phyloP scores from a whole-genome alignment of 2,888 invertebrate species.

The Zootermopsis nevadensis region DNA sequence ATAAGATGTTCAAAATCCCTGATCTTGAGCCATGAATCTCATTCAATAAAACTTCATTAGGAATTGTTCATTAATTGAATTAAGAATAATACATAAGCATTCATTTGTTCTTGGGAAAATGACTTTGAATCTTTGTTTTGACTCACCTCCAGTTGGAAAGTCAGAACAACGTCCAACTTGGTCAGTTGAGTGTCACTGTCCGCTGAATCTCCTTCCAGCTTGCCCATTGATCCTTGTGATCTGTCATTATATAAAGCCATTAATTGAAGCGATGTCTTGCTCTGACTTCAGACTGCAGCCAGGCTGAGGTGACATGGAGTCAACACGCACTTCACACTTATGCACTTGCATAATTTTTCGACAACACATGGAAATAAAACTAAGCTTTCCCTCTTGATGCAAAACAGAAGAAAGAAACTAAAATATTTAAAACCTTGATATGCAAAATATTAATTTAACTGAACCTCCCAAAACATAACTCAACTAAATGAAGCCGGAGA shows the following conservation, averaged over 20 bases:
- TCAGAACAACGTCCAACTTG: conserved; percentile 97
- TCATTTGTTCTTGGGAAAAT: too few species aligned
- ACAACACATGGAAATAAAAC: conserved; percentile 12
- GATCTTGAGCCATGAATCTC: too few species aligned
- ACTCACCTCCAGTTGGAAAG: conserved; percentile 95
- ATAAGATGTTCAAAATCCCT: too few species aligned
- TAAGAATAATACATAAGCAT: too few species aligned
- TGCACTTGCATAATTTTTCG: background rate
- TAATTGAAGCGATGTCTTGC: conserved; percentile 27
- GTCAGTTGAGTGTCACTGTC: conserved; percentile 96
- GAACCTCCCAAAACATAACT: background rate
- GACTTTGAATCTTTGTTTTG: too few species aligned
- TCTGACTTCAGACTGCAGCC: background rate
- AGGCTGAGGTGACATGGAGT: background rate
- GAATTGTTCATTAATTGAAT: too few species aligned
- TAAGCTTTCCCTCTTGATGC: conserved; percentile 17
- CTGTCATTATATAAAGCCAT: conserved; percentile 62
- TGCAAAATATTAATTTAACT: background rate
- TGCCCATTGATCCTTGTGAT: conserved; percentile 91
- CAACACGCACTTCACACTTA: conserved; percentile 33
- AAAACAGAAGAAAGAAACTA: background rate
- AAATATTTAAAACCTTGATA: background rate
- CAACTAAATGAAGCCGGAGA: conserved; percentile 14
- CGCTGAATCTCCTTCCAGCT: conserved; percentile 93
- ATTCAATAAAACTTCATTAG: too few species aligned